A percentile compares a stretch with the other conserved stretches of the same genome.
Conservation (phyloP, 1,140 invertebrate genomes). For the Brachionus rotundiformis region DNA sequence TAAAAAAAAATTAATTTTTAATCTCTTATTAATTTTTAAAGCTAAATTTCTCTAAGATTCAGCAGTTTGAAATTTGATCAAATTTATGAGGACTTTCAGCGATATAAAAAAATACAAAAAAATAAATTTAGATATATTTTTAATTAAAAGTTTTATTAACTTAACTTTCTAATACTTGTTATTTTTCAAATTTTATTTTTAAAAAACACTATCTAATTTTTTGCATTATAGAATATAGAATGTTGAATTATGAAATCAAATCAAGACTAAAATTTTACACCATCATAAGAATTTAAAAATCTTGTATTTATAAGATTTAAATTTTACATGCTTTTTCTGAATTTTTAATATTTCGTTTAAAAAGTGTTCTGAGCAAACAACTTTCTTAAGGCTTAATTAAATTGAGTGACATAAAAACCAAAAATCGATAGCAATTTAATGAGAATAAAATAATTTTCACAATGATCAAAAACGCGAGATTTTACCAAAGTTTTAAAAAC, state of each 20-base stretch:
- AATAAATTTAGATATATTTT: too few species aligned
- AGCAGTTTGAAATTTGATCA: too few species aligned
- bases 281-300: not conserved
- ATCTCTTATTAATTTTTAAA: too few species aligned
- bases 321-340: not conserved
- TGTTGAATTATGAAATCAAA: not conserved
- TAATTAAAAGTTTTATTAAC: too few species aligned
- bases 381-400: not conserved
- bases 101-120: too few species aligned
- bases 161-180: too few species aligned
- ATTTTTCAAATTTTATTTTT: too few species aligned
- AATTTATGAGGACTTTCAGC: too few species aligned
- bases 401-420: not conserved
- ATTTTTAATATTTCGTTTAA: slow-evolving; percentile 1
- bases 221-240: not conserved
- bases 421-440: not conserved
- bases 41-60: too few species aligned
- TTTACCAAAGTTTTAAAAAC: slow-evolving; percentile 32
- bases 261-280: not conserved
- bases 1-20: too few species aligned
- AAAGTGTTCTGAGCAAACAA: not conserved
- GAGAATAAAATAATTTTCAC: not conserved
- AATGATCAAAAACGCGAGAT: slow-evolving; percentile 24
- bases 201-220: too few species aligned
- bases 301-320: not conserved